phyloP scores from a whole-genome alignment of 2,797 vertebrate species.

The Cynopterus sphinx region DNA sequence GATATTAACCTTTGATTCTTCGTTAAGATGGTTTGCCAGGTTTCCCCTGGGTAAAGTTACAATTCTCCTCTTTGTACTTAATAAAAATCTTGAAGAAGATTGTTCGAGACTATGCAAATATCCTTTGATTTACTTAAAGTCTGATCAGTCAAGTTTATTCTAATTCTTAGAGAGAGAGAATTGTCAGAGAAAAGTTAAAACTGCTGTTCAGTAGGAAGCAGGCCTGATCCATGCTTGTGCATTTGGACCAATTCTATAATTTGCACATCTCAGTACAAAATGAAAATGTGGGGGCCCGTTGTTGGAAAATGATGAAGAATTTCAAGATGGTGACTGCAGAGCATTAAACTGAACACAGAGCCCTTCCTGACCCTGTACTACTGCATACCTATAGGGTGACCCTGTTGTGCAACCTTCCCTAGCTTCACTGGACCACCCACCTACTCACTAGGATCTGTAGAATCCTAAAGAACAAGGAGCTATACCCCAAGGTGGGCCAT shows the following conservation, averaged over 20 bases:
- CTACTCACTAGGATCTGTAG: background rate
- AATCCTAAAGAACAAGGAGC: background rate
- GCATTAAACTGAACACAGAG: background rate
- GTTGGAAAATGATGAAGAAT: background rate
- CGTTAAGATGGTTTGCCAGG: background rate
- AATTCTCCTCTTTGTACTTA: background rate
- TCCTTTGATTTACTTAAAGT: background rate
- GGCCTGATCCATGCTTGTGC: background rate
- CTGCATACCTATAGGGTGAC: rapidly evolving
- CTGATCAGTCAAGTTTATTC: background rate
- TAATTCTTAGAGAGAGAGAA: background rate
- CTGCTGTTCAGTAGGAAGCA: background rate
- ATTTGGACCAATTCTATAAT: background rate
- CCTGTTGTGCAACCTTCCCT: background rate
- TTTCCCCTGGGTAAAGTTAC: background rate
- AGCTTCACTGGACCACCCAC: background rate
- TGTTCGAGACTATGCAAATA: background rate
- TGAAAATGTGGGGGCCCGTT: background rate
- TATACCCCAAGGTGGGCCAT: background rate
- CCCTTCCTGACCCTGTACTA: background rate
- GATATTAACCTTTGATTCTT: background rate
- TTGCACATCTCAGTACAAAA: background rate
- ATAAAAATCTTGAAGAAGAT: background rate
- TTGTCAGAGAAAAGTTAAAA: background rate
- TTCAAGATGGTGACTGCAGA: background rate